A percentile compares a stretch with the other conserved stretches of the same genome.
phyloP scores from a whole-genome alignment of 2,113 vertebrate genomes.

The Bubo scandiacus region DNA sequence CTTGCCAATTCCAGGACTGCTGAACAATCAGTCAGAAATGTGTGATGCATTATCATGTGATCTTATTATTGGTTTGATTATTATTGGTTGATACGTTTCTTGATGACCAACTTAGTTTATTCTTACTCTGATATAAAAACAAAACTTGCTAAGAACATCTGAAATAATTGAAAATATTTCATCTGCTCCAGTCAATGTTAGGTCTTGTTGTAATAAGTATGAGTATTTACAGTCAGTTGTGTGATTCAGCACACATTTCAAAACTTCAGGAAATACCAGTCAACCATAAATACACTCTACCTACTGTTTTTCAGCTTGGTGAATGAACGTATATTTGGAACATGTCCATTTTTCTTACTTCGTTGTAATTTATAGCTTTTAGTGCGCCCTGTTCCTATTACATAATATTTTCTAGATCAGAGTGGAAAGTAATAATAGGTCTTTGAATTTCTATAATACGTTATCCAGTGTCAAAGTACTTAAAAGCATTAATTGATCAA shows the following conservation, averaged over 20 bases:
- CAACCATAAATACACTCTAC: not conserved
- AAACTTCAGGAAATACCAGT: not conserved
- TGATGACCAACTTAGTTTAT: not conserved
- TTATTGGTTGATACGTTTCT: not conserved
- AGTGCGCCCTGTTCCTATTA: not conserved
- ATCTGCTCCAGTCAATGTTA: not conserved
- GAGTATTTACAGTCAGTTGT: not conserved
- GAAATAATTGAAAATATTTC: not conserved
- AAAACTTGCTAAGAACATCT: not conserved
- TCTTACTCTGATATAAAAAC: not conserved
- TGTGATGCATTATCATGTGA: not conserved
- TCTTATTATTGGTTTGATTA: not conserved
- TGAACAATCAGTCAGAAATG: not conserved
- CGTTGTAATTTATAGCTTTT: not conserved
- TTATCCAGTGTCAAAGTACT: not conserved
- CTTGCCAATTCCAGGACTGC: not conserved
- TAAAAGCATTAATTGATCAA: constrained; percentile 18
- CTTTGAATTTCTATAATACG: not conserved
- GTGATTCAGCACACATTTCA: not conserved
- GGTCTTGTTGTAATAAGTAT: not conserved
- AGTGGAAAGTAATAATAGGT: not conserved
- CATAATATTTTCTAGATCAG: not conserved
- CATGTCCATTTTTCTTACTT: not conserved
- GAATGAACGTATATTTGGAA: not conserved
- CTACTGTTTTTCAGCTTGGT: not conserved